These are phyloP conservation scores for Lasiommata megera DNA, from an alignment of 2,888 invertebrate genomes.

Conservation along the genomic window DNA sequence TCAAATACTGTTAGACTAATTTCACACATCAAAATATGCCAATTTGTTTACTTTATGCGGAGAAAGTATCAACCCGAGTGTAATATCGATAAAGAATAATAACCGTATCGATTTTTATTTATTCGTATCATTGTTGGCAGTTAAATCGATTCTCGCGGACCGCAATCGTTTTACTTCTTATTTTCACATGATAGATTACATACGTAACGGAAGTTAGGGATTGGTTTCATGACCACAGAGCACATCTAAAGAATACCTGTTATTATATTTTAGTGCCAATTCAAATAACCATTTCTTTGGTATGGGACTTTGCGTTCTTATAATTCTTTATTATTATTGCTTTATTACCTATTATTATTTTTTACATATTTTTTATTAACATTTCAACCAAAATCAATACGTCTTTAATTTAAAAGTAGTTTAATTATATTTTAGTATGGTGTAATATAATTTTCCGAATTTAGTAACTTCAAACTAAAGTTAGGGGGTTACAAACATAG, in stretches of 20 bases:
- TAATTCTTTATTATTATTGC: too few relatives aligned
- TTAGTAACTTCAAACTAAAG: too few relatives aligned
- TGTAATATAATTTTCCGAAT: too few relatives aligned
- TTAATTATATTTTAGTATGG: too few relatives aligned
- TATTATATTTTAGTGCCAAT: neutral
- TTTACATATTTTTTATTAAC: too few relatives aligned
- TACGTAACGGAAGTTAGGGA: conserved; percentile 55
- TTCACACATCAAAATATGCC: conserved; percentile 38
- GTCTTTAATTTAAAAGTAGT: too few relatives aligned
- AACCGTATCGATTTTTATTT: conserved; percentile 58
- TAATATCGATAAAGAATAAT: conserved; percentile 41
- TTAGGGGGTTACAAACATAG: too few relatives aligned
- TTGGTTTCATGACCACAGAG: conserved; percentile 43
- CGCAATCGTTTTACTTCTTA: conserved; percentile 58
- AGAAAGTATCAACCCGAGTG: conserved; percentile 35
- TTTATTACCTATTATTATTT: too few relatives aligned
- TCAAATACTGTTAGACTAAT: conserved; percentile 36
- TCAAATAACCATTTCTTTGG: neutral
- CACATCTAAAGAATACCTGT: conserved; percentile 25
- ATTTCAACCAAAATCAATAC: too few relatives aligned
- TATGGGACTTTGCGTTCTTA: neutral
- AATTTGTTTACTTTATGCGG: conserved; percentile 37
- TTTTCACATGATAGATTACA: conserved; percentile 62
- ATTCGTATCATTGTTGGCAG: conserved; percentile 48
- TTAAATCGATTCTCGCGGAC: conserved; percentile 59